Evolutionary conservation across 2,888 invertebrate genomes (phyloP).

Genomic region (Thera britannica): DNA sequence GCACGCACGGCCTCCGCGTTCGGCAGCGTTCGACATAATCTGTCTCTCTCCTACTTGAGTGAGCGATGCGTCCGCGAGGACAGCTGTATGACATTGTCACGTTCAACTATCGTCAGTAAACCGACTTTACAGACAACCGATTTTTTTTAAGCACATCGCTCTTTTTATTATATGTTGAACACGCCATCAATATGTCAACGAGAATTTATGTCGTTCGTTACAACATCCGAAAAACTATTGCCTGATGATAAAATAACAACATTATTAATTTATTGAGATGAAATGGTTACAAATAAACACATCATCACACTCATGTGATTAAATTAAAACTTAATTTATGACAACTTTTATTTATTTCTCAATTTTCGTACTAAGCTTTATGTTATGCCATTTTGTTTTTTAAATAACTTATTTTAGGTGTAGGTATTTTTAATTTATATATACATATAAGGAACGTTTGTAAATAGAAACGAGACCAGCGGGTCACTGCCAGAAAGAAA

Average conservation of each 20-base stretch:
- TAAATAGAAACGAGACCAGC: conserved; percentile 63
- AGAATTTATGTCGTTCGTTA: conserved; percentile 18
- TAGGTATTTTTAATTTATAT: conserved; percentile 46
- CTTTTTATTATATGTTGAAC: conserved; percentile 14
- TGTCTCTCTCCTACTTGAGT: too few species aligned
- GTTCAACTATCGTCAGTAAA: too few species aligned
- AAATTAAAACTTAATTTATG: conserved; percentile 30
- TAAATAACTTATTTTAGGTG: conserved; percentile 56
- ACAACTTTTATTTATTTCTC: conserved; percentile 36
- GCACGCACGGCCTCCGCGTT: too few species aligned
- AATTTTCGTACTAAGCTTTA: conserved; percentile 48
- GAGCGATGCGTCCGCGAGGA: too few species aligned
- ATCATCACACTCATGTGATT: conserved; percentile 38
- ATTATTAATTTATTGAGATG: conserved; percentile 27
- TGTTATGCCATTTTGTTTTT: conserved; percentile 51
- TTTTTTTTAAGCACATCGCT: conserved; percentile 14
- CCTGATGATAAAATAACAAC: conserved; percentile 20
- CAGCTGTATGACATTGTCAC: too few species aligned
- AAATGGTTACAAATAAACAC: conserved; percentile 25
- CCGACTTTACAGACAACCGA: neutral
- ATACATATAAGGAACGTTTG: conserved; percentile 34
- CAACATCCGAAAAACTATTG: conserved; percentile 18
- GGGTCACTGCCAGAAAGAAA: conserved; percentile 72
- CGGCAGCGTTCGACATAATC: too few species aligned
- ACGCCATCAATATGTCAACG: conserved; percentile 24